Evolutionary conservation across 2,888 invertebrate genomes (phyloP).

Genomic region (Drosophila neotestacea): DNA sequence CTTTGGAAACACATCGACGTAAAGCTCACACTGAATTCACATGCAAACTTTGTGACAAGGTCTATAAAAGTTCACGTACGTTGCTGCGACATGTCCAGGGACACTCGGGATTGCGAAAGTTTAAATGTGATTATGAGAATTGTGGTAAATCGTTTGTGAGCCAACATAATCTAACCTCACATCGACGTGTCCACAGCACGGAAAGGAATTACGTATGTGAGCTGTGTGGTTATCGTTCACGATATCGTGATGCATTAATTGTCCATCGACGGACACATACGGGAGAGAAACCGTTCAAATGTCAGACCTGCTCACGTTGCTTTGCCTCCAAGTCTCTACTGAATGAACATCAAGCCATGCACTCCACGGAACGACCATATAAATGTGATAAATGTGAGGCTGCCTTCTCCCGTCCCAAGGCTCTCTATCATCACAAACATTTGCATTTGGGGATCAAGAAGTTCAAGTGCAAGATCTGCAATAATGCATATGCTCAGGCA

Average conservation of each 20-base stretch:
- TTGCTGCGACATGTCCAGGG: conserved; percentile 68
- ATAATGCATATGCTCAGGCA: conserved; percentile 80
- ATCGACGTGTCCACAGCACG: conserved; percentile 72
- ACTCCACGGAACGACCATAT: conserved; percentile 75
- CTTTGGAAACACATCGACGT: conserved; percentile 59
- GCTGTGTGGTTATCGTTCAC: conserved; percentile 77
- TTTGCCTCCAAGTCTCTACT: conserved; percentile 77
- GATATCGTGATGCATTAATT: conserved; percentile 70
- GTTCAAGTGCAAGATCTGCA: conserved; percentile 82
- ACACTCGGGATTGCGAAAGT: conserved; percentile 70
- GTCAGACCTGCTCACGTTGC: conserved; percentile 69
- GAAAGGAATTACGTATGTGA: conserved; percentile 80
- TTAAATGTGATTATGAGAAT: conserved; percentile 66
- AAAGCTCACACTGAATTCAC: conserved; percentile 66
- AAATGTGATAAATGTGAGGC: conserved; percentile 75
- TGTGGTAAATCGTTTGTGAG: conserved; percentile 79
- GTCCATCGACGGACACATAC: conserved; percentile 80
- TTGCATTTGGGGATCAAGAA: conserved; percentile 78
- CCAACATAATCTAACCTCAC: conserved; percentile 67
- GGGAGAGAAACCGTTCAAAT: conserved; percentile 79
- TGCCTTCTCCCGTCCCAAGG: conserved; percentile 76
- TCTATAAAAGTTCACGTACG: conserved; percentile 71
- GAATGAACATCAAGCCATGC: conserved; percentile 80
- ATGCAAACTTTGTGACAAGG: conserved; percentile 69
- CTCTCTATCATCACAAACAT: conserved; percentile 79